Base-by-base conservation (phyloP, 2,888 invertebrate species). In the Leptinotarsa haldemani region DNA sequence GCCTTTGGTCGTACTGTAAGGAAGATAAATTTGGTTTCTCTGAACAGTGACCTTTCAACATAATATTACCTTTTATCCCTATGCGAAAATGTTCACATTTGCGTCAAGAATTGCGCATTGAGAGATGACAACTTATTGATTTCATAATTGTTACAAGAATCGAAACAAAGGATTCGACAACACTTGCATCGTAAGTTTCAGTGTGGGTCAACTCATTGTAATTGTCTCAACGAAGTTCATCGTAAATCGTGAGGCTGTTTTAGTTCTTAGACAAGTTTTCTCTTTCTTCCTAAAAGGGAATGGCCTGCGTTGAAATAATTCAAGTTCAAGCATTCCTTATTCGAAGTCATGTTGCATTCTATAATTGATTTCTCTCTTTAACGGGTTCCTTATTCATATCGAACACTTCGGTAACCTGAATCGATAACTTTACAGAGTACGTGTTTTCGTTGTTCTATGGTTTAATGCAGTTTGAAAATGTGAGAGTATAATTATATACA, bases 301-400 rank as follows among this genome's bases (percentile, higher is more conserved):
- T 30, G 15, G 30, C 58, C 58, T 25, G 58, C 18, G 61, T 61
- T 61, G 40, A 30, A 40, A 61, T 16, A 61, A 40, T 61, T 61
- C 61, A 61, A 30, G 40, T 61, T 61, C 61, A 61, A 18, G n/a
- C 30, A 30, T 61, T 30, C 61, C 61, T 61, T 61, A 61, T 61
- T 61, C 61, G 61, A 61, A 20, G 9, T 5, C 25, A 40, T 40
- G 30, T 30, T 25, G 61, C 30, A 61, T 61, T 61, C 30, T 61
- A 61, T 61, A 61, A 61, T 30, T 61, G 16, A 61, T 61, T 25
- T 61, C 16, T 61, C 40, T 61, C 61, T 40, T 9, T n/a, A 61
- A 40, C 61, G 61, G 30, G 15, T 56, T 40, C n/a, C 30, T 61
- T 25, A 61, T 30, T 40, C 16, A 61, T 61, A 61, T 40, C n/a